Evolutionary conservation across 2,797 vertebrate species (phyloP).

Genomic region (Caiman crocodilus): DNA sequence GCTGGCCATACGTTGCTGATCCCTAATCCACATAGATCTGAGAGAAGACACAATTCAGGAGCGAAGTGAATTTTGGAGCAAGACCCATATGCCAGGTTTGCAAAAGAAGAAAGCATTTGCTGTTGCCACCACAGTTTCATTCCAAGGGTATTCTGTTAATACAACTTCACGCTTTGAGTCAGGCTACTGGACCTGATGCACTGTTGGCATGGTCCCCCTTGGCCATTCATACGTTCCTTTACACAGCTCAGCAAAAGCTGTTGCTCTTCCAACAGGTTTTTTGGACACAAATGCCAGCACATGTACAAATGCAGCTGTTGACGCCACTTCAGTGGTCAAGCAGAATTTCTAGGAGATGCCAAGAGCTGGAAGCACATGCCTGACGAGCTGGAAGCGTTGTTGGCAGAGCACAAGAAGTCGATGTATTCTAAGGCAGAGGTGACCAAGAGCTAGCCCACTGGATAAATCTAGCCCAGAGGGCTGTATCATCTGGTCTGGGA

Average conservation of each 20-base stretch:
- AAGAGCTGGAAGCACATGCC: neutral
- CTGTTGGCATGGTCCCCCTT: neutral
- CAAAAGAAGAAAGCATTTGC: neutral
- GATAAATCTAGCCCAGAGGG: no score
- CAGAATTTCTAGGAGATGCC: no score
- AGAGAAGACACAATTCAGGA: neutral
- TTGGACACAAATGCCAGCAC: neutral
- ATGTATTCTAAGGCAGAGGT: no score
- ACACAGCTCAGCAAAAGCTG: neutral
- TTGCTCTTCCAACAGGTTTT: no score
- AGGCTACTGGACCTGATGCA: neutral
- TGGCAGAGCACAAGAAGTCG: no score
- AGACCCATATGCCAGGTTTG: neutral
- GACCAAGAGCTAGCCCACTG: no score
- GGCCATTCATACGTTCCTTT: neutral
- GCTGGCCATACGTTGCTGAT: neutral
- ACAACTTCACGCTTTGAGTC: neutral
- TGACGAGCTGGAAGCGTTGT: neutral
- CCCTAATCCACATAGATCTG: neutral
- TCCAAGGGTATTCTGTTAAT: neutral
- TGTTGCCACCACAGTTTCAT: neutral
- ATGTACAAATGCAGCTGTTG: neutral
- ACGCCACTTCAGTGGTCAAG: no score
- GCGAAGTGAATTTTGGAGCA: neutral
- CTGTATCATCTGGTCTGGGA: no score